Percentiles rank a stretch among this genome's conserved stretches.
These are phyloP conservation scores for Zonotrichia leucophrys DNA, from an alignment of 2,113 vertebrate species.

Conservation along the genomic window DNA sequence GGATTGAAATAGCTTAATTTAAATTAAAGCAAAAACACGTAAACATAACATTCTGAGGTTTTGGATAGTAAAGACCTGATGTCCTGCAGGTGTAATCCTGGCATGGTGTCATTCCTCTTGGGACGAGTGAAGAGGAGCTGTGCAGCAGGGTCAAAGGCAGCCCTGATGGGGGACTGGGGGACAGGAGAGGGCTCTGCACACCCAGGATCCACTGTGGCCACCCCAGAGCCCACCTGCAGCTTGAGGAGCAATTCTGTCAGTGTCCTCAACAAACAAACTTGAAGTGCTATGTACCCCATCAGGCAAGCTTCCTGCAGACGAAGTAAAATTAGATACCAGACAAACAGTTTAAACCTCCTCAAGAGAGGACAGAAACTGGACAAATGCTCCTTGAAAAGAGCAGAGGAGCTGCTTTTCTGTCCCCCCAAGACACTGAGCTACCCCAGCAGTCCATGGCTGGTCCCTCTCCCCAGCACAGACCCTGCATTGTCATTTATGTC, in stretches of 20 bases:
- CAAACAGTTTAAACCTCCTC: neutral
- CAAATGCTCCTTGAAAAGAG: neutral
- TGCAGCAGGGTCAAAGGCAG: neutral
- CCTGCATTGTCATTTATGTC: rapidly evolving
- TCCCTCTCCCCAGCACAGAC: neutral
- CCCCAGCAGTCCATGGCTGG: neutral
- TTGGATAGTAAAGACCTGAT: neutral
- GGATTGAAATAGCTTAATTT: neutral
- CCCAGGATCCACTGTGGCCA: neutral
- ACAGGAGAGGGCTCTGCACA: neutral
- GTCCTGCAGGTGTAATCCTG: neutral
- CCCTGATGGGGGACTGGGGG: no score
- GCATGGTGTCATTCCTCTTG: neutral
- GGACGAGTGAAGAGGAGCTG: rapidly evolving
- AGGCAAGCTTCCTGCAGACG: neutral
- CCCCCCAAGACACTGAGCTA: neutral
- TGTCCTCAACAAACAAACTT: no score
- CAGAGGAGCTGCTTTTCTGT: neutral
- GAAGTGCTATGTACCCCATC: no score
- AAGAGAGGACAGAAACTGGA: neutral
- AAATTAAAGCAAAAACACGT: neutral
- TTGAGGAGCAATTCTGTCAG: neutral
- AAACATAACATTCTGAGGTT: neutral
- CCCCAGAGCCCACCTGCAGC: neutral
- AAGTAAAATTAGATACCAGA: neutral